These are phyloP conservation scores for Pseudonaja textilis DNA, from an alignment of 2,113 vertebrate genomes.

Conservation along the genomic window DNA sequence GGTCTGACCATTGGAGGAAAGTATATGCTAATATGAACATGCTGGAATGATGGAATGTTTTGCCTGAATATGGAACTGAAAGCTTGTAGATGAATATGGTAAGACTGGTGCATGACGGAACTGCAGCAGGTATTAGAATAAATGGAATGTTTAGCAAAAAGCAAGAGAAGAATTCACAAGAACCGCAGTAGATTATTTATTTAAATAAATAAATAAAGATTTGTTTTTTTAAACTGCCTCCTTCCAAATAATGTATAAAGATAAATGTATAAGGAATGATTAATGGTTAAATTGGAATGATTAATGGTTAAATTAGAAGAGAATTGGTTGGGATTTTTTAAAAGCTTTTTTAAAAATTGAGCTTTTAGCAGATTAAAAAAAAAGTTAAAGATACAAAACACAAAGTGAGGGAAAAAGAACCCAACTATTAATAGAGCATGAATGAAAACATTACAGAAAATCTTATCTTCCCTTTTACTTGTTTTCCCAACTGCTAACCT, in stretches of 20 bases:
- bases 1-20: neutral
- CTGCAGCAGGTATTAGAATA: neutral
- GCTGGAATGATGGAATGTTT: neutral
- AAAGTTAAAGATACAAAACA: neutral
- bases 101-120: neutral
- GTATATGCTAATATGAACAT: neutral
- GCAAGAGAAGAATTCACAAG: neutral
- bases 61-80: neutral
- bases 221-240: neutral
- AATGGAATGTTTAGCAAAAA: neutral
- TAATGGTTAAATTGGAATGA: neutral
- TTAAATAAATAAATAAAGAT: neutral
- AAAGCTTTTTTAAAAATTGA: neutral
- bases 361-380: neutral
- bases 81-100: neutral
- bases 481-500: neutral
- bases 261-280: neutral
- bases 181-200: neutral
- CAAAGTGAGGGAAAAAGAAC: neutral
- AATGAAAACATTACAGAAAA: neutral
- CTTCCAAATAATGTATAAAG: neutral
- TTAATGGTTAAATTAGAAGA: neutral
- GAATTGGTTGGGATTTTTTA: neutral
- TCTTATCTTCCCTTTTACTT: neutral
- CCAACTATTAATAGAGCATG: neutral